Evolutionary conservation across 2,797 vertebrate genomes (phyloP), one percentile per base, ranked within the genome.

Genomic region (Enteromius afrohamiltoni): DNA sequence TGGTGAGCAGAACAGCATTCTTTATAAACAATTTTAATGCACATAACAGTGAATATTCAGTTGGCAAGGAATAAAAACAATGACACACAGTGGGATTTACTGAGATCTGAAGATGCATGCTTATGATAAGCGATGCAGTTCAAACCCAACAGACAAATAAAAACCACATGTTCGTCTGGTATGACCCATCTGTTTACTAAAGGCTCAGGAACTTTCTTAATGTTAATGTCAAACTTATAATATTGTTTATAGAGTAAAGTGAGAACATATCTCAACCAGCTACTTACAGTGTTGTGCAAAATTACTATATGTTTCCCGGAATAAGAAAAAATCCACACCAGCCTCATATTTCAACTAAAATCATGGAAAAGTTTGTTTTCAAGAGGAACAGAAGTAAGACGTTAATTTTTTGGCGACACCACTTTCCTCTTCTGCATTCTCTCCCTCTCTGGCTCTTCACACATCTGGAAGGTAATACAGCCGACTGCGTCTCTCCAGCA

Each of bases 391-490:
- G 64, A 68, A 68, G 26, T 42, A 29, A 62, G 37, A 29, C 29
- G 21, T 62, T n/a, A 17, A 45, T 62, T 73, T 53, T 60, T 81
- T 81, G 79, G 79, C 79, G 29, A 81, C 79, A 47, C 21, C 69
- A 51, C 79, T 81, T 76, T 65, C 69, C 60, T 45, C 47, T 60
- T 75, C 55, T 26, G 69, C 19, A 3, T 47, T 71, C 75, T 71
- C 83, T 85, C 79, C 79, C 83, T 82, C 79, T 82, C 75, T 83
- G 51, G 64, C 79, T 74, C 34, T 53, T 58, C 65, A 53, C 69
- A 85, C 80, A 83, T 85, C 83, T 85, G 86, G 83, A 80, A 65
- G 75, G 75, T 73, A 74, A 40, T 26, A 53, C 67, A 14, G 47
- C 42, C 67, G 80, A 65, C 76, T 6, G 29, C 29, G 53, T 79